Evolutionary conservation across 2,888 invertebrate genomes (phyloP), one percentile per base, ranked within the genome.

Genomic region (Plebejus argus): DNA sequence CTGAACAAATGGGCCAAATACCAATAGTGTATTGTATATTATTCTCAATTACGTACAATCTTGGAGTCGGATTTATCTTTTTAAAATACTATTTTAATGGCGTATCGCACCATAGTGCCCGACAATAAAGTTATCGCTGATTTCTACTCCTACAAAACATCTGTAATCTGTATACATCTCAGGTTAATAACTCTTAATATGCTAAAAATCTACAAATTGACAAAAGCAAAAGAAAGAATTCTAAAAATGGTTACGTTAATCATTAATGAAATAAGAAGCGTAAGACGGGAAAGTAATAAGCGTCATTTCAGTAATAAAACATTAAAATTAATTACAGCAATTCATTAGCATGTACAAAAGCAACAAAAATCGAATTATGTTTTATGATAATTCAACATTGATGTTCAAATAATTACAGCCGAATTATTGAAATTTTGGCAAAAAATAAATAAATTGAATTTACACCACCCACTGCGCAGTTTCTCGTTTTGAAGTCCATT

Each of bases 381-480:
- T 33, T 66, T 18, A 66, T 66, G 28, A 66, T 58, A 58, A 58
- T 66, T 66, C 33, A 66, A 66, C 66, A 66, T 18, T 66, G 66
- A 66, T 66, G 66, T 28, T 28, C 28, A 66, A 15, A 33, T 66
- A 66, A 66, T 66, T 33, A 33, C 15, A 12, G 66, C 18, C 61
- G 58, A 58, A 12, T 66, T 66, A 66, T 28, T 66, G 66, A 66
- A 28, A 66, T 28, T 33, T 28, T 1, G 28, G 28, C 28, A 28
- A 28, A 66, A 33, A 6, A 66, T 33, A 15, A 15, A 28, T 15
- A 15, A 28, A 66, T 66, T 61, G 23, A 61, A 61, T 23, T 61
- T 23, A 61, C 61, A 10, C 23, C 61, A 12, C 20, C 23, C 61
- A 10, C 61, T 12, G 61, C 23, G 23, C 61, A 61, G 5, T 66